phyloP scores from a whole-genome alignment of 2,113 vertebrate genomes.

The Tragelaphus imberbis region DNA sequence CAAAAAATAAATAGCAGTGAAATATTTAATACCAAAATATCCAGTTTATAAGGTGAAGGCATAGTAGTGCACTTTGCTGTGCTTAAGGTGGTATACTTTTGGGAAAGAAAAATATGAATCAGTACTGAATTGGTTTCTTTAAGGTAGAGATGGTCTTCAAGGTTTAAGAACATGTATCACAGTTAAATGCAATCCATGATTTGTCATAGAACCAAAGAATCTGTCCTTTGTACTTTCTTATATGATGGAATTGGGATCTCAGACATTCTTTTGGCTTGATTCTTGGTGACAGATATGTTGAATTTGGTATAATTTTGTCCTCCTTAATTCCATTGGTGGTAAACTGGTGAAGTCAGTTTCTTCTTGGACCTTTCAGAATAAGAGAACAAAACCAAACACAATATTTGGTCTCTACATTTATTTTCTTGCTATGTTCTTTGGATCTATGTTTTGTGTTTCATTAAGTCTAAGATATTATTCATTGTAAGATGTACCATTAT shows the following conservation, averaged over 20 bases:
- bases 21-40: neutral
- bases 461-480: neutral
- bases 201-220: neutral
- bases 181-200: neutral
- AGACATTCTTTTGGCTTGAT: conserved; percentile 13
- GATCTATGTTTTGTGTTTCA: neutral
- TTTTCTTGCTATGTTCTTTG: conserved; percentile 5
- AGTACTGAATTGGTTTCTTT: conserved; percentile 5
- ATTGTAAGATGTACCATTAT: neutral
- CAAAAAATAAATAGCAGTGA: neutral
- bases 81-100: neutral
- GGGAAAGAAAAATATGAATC: neutral
- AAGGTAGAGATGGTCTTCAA: neutral
- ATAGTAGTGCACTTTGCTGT: neutral
- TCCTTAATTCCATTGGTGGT: neutral
- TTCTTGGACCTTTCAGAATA: neutral
- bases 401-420: neutral
- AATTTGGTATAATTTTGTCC: conserved; percentile 7
- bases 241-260: neutral
- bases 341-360: neutral
- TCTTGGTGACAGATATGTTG: neutral
- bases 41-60: neutral
- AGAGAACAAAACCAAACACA: neutral
- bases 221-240: neutral
- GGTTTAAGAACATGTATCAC: conserved; percentile 7